These are phyloP conservation scores for Vanessa atalanta DNA, from an alignment of 1,140 invertebrate genomes.

Conservation along the genomic window DNA sequence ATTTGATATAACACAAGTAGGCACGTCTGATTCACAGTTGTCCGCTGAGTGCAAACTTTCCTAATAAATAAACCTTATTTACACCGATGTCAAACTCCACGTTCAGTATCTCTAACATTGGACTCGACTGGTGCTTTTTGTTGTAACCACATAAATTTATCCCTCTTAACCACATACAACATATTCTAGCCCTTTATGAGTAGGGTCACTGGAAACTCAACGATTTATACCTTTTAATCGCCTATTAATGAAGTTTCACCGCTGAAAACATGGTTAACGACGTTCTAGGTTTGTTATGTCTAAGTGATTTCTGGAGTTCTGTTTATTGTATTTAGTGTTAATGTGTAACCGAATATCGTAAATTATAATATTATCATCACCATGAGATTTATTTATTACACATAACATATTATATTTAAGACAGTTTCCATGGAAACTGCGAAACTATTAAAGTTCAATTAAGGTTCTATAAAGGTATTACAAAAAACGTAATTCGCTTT, in stretches of 20 bases:
- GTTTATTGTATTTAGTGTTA: neutral
- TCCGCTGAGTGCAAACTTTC: slow-evolving; percentile 55
- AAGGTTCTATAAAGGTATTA: no score
- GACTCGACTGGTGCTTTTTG: slow-evolving; percentile 61
- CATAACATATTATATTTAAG: no score
- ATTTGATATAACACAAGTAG: slow-evolving; percentile 4
- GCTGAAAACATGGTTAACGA: slow-evolving; percentile 21
- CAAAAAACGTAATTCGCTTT: no score
- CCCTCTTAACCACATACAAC: slow-evolving; percentile 58
- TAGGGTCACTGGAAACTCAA: slow-evolving; percentile 58
- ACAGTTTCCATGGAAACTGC: no score
- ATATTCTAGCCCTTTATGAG: slow-evolving; percentile 64
- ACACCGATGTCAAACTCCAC: slow-evolving; percentile 63
- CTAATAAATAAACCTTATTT: slow-evolving; percentile 74
- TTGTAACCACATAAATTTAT: slow-evolving; percentile 62
- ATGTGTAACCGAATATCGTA: no score
- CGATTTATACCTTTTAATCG: slow-evolving; percentile 69
- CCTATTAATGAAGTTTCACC: slow-evolving; percentile 55
- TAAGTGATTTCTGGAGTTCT: slow-evolving; percentile 7
- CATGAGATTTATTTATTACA: no score
- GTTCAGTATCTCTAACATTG: slow-evolving; percentile 54
- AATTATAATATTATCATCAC: no score
- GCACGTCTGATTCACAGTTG: slow-evolving; percentile 57
- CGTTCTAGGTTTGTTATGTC: slow-evolving; percentile 15
- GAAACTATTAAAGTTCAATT: no score